phyloP scores from a whole-genome alignment of 2,113 vertebrate genomes.

The Henicopernis longicauda region DNA sequence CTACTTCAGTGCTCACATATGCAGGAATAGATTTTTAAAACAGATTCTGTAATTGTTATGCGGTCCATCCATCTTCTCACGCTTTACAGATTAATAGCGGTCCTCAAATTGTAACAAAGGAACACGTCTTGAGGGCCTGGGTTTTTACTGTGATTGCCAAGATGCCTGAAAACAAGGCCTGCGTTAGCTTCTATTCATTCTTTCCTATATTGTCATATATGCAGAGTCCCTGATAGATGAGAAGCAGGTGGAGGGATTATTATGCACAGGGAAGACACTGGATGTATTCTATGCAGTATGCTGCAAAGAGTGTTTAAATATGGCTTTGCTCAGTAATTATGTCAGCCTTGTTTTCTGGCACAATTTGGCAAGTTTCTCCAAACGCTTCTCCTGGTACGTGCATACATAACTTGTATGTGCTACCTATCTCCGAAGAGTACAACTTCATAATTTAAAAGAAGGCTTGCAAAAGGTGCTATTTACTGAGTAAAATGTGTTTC shows the following conservation, averaged over 20 bases:
- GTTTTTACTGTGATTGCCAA: not conserved
- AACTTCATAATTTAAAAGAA: not conserved
- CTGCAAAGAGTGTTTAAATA: not conserved
- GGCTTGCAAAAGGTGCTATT: not conserved
- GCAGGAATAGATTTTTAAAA: not conserved
- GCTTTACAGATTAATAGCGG: not conserved
- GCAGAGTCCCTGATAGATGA: not conserved
- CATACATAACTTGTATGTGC: rapidly evolving
- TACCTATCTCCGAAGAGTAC: rapidly evolving
- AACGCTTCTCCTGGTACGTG: not conserved
- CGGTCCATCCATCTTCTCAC: rapidly evolving
- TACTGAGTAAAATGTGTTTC: not conserved
- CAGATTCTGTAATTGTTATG: rapidly evolving
- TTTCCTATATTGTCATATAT: not conserved
- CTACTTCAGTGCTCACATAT: rapidly evolving
- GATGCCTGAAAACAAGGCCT: not conserved
- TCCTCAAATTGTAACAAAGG: not conserved
- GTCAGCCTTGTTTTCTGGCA: not conserved
- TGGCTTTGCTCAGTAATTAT: not conserved
- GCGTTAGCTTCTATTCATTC: rapidly evolving
- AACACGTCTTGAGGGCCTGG: not conserved
- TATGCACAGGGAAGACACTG: not conserved
- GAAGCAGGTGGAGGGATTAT: not conserved
- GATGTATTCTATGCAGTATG: not conserved
- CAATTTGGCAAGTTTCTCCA: not conserved